Conservation (phyloP, 2,797 vertebrate genomes). For the Molossus alvarezi region DNA sequence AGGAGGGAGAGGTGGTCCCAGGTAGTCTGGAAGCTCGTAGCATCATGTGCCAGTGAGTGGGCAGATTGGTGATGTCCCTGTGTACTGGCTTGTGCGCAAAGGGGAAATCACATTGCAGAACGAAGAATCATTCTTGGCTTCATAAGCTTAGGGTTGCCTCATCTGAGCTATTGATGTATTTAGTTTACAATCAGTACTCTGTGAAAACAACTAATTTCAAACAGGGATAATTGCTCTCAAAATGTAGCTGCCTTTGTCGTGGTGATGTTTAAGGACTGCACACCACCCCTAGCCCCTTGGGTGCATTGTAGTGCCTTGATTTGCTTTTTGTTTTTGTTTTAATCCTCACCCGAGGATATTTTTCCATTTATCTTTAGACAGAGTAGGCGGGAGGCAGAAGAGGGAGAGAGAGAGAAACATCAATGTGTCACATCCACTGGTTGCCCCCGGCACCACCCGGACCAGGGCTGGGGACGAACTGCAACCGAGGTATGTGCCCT, state of each 20-base stretch:
- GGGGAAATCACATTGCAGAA: neutral
- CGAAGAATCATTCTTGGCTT: neutral
- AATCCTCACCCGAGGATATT: too few species aligned
- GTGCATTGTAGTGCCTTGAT: neutral
- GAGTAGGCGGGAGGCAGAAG: too few species aligned
- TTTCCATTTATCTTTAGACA: too few species aligned
- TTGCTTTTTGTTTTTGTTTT: neutral
- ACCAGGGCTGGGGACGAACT: too few species aligned
- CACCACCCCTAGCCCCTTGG: fast-evolving
- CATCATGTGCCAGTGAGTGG: neutral
- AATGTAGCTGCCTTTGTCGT: neutral
- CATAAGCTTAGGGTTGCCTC: neutral
- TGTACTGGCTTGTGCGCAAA: neutral
- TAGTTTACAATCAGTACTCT: neutral
- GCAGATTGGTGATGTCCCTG: neutral
- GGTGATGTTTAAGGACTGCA: neutral
- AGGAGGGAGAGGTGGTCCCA: neutral
- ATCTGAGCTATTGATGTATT: neutral
- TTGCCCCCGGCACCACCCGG: too few species aligned
- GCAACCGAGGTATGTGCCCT: too few species aligned
- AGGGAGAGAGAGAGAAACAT: too few species aligned
- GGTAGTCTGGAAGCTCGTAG: neutral
- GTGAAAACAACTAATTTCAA: slow-evolving; percentile 13
- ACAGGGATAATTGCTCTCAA: neutral
- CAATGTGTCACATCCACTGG: too few species aligned